Evolutionary conservation across 2,888 invertebrate species (phyloP), one percentile per base, ranked within the genome.

Genomic region (Xylocampa areola): DNA sequence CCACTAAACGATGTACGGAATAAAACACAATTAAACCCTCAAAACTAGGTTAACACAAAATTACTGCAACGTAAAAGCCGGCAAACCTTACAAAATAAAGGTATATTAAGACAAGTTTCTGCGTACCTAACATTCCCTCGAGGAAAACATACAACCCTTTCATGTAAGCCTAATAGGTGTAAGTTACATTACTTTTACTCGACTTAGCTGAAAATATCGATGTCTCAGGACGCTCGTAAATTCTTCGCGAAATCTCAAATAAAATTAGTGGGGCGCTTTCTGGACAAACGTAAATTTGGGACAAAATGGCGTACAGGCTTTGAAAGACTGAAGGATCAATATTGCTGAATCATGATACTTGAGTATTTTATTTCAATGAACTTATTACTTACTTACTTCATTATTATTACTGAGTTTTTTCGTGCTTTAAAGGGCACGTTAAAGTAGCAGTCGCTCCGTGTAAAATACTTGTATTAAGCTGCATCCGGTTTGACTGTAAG

Each of bases 171-270:
- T 73, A 73, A 73, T 73, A 69, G 59, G 58, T 63, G 63, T 67
- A 59, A 59, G 52, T 59, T 58, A 51, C 53, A 40, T 48, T 54
- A 67, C 50, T 57, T 53, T 62, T 57, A 61, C 50, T 48, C 41
- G 68, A 48, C 61, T 73, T 61, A 61, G 54, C 55, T 32, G 60
- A 70, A 70, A 69, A 64, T 73, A 64, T 73, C 43, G 53, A 70
- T 48, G 67, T 67, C 73, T 70, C 73, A 29, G 17, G 70, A 17
- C 52, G 53, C 44, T 60, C 63, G 57, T 73, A 73, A 64, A 63
- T 60, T 70, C 35, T 59, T 67, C 47, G 47, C 53, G 57, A 58
- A 68, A 55, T 61, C 50, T 58, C 41, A 51, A 57, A 63, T 59
- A 59, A 55, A 70, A 71, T 71, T 63, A 59, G 39, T 39, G n/a